These are phyloP conservation scores for Eonycteris spelaea DNA, from an alignment of 2,113 vertebrate species.

Conservation along the genomic window DNA sequence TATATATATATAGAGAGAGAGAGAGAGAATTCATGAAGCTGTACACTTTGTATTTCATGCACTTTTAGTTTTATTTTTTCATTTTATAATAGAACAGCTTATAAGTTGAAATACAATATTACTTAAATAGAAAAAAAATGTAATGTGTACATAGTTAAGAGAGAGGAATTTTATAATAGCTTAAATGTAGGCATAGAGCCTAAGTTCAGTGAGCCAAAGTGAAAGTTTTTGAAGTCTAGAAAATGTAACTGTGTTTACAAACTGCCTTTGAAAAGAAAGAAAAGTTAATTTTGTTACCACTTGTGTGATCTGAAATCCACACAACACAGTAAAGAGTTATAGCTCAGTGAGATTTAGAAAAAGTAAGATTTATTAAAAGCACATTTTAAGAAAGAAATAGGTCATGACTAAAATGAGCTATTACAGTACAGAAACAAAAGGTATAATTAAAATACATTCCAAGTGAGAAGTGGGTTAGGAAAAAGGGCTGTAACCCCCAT, in stretches of 20 bases:
- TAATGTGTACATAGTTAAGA: neutral
- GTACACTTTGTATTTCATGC: neutral
- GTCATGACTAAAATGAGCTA: too few relatives aligned
- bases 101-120: neutral
- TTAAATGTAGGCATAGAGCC: neutral
- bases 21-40: neutral
- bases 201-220: neutral
- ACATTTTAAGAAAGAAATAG: too few relatives aligned
- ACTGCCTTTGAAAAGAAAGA: neutral
- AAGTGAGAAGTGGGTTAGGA: too few relatives aligned
- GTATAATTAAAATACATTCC: too few relatives aligned
- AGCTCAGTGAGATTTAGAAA: too few relatives aligned
- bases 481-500: too few relatives aligned
- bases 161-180: neutral
- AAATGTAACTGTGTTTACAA: neutral
- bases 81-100: neutral
- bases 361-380: too few relatives aligned
- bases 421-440: too few relatives aligned
- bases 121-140: neutral
- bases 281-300: neutral
- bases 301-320: too few relatives aligned
- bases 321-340: too few relatives aligned
- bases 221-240: neutral
- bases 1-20: too few relatives aligned
- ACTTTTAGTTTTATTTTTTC: neutral